phyloP scores from a whole-genome alignment of 2,888 invertebrate genomes.

The Pseudanteris insignis region DNA sequence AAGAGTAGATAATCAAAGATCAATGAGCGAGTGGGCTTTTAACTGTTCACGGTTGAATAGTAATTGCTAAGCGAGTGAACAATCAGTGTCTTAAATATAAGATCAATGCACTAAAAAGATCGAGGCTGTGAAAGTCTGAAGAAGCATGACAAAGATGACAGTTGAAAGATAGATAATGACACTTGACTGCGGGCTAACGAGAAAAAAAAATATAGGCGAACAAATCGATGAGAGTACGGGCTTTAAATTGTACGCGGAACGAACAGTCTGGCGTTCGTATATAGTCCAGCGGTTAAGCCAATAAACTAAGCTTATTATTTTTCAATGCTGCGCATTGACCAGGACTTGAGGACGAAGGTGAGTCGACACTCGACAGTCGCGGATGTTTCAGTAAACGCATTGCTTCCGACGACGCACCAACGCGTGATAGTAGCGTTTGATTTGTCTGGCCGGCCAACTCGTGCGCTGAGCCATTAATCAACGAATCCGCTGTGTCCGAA shows the following conservation, averaged over 20 bases:
- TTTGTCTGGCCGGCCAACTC: neutral
- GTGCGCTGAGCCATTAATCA: conserved; percentile 8
- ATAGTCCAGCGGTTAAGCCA: conserved; percentile 48
- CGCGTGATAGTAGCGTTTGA: neutral
- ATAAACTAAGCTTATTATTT: conserved; percentile 56
- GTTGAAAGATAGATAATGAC: conserved; percentile 2
- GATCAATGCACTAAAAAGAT: neutral
- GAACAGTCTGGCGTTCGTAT: conserved; percentile 18
- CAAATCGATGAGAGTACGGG: conserved; percentile 31
- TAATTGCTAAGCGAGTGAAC: too few relatives aligned
- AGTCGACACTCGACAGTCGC: conserved; percentile 53
- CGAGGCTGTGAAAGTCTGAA: neutral
- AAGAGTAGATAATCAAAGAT: too few relatives aligned
- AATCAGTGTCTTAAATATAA: neutral
- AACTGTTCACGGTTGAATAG: too few relatives aligned
- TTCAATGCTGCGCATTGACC: conserved; percentile 49
- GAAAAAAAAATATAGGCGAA: neutral
- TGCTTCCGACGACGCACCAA: conserved; percentile 2
- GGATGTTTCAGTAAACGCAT: conserved; percentile 29
- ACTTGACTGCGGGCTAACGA: neutral
- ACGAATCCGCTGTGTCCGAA: too few relatives aligned
- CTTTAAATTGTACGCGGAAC: conserved; percentile 23
- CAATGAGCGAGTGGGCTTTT: too few relatives aligned
- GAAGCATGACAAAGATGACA: neutral
- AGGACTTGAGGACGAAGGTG: conserved; percentile 70